A percentile compares a stretch with the other conserved stretches of the same genome.
Conservation (phyloP, 2,797 vertebrate genomes). For the Micrastur ruficollis region DNA sequence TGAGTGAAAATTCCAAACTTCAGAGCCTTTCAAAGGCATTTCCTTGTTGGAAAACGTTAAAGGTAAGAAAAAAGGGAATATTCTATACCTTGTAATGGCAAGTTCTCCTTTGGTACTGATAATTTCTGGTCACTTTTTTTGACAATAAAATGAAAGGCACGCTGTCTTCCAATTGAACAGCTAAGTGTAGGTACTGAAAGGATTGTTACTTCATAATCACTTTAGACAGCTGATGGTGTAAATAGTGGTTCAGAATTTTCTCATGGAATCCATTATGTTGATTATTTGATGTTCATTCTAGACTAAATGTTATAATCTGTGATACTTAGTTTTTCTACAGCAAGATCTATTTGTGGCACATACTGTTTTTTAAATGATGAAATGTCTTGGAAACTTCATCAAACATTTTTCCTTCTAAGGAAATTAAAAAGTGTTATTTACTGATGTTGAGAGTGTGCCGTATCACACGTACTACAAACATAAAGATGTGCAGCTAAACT, state of each 20-base stretch:
- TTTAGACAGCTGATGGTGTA: not conserved
- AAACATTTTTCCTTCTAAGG: not conserved
- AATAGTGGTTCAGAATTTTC: not conserved
- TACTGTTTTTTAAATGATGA: not conserved
- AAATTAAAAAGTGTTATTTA: not conserved
- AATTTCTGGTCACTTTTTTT: not conserved
- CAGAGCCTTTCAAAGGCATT: not conserved
- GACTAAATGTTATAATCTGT: not conserved
- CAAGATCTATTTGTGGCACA: not conserved
- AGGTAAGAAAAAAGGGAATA: not conserved
- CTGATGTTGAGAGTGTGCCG: not conserved
- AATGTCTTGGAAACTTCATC: not conserved
- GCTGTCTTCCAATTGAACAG: not conserved
- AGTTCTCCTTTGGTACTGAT: not conserved
- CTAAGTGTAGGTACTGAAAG: not conserved
- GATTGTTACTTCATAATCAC: not conserved
- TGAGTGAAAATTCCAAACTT: not conserved
- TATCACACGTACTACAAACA: not conserved
- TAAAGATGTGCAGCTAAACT: not conserved
- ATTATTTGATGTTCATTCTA: not conserved
- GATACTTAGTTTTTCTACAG: not conserved
- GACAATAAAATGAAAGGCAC: not conserved
- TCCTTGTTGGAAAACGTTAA: not conserved
- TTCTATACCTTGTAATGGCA: not conserved
- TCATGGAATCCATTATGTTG: not conserved